Base-by-base conservation (phyloP, 2,113 vertebrate genomes). In the Anhinga rufa region DNA sequence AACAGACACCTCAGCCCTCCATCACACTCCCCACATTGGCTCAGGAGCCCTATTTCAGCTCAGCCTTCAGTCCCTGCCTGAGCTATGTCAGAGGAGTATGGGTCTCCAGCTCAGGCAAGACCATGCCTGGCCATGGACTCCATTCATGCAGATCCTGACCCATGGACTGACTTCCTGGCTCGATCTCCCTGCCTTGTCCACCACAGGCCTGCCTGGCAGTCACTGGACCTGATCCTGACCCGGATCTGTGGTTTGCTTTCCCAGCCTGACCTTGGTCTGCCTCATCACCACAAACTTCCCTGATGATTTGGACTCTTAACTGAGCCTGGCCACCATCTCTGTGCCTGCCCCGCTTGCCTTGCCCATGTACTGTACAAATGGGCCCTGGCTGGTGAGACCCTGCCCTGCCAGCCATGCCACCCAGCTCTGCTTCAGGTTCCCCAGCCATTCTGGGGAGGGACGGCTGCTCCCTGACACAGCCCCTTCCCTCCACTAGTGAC, bases 1-100 rank as follows among this genome's bases (percentile, higher is more conserved):
- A 76, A 49, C 28, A 44, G 44, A 34, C 14, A 78, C 8, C 12
- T 42, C 0, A 2, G 32, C 14, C 57, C 34, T 54, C 46, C 5
- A 49, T 18, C 54, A 61, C 29, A 26, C 2, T 0, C 9, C 7
- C 5, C 2, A 5, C 34, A 48, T 2, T n/a, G 60, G 38, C 38
- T 80, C 60, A 61, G 29, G 11, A 68, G 25, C 38, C 14, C 31
- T n/a, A 40, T 32, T 74, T 40, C 52, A 52, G 24, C 52, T 80
- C 24, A 54, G 75, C 46, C 44, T 52, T 80, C 66, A 79, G 24
- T 40, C 42, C 66, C 34, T 55, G 65, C 21, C 32, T 85, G n/a
- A 71, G 36, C 42, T 68, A 48, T 0, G 0, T 17, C 44, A 51
- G 36, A 85, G 17, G 14, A 54, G 6, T 12, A n/a, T 3, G 5